A percentile compares a stretch with the other conserved stretches of the same genome.
These are phyloP conservation scores for Prietella phreatophila DNA, from an alignment of 2,113 vertebrate species.

Conservation along the genomic window DNA sequence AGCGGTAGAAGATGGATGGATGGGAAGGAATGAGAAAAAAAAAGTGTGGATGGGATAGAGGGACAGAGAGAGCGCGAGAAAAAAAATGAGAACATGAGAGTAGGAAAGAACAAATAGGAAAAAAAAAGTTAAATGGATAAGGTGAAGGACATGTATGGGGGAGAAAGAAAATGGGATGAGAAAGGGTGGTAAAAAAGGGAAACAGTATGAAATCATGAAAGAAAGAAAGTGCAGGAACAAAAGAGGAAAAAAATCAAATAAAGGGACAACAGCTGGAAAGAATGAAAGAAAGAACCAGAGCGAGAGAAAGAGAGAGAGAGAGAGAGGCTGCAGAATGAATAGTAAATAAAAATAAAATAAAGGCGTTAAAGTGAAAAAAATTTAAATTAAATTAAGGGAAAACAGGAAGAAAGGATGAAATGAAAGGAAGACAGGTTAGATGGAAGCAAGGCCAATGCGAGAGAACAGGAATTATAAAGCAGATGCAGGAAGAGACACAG, in stretches of 20 bases:
- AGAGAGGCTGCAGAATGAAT: too few species aligned
- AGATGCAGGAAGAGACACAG: neutral
- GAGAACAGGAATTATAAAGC: neutral
- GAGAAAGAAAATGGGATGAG: neutral
- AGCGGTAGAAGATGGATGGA: too few species aligned
- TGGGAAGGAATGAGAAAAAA: neutral
- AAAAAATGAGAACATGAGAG: too few species aligned
- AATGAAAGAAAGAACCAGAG: neutral
- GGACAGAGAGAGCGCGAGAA: neutral
- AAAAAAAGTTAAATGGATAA: neutral
- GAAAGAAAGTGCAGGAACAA: neutral
- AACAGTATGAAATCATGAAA: neutral
- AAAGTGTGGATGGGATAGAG: neutral
- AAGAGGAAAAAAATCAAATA: neutral
- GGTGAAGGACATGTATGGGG: neutral
- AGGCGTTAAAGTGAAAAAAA: neutral
- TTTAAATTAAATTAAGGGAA: too few species aligned
- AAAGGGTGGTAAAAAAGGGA: neutral
- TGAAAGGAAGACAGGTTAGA: neutral
- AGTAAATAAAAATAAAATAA: too few species aligned
- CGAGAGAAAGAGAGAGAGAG: neutral
- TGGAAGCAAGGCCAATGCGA: neutral
- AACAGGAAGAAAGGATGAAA: neutral
- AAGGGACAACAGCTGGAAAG: neutral
- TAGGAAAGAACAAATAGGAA: neutral